A percentile compares a stretch with the other conserved stretches of the same genome.
phyloP scores from a whole-genome alignment of 2,797 vertebrate species.

The Myotis pilosus region DNA sequence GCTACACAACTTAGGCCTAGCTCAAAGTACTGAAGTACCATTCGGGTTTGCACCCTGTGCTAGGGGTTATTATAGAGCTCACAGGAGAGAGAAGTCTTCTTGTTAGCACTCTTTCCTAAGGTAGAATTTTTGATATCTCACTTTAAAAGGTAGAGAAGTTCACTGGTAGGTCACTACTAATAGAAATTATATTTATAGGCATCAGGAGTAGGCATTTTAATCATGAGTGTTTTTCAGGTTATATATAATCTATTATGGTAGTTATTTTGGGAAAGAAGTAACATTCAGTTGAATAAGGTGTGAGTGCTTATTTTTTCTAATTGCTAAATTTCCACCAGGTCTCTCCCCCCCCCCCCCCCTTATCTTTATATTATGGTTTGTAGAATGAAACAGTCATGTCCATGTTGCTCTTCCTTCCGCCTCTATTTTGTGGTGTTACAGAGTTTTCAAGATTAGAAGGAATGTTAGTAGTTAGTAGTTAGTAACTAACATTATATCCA shows the following conservation, averaged over 20 bases:
- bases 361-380: constrained; percentile 15
- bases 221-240: constrained; percentile 27
- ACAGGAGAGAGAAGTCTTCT: not conserved
- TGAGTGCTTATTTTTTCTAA: not conserved
- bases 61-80: not conserved
- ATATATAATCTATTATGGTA: not conserved
- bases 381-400: not conserved
- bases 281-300: not conserved
- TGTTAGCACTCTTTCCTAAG: not conserved
- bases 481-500: no score
- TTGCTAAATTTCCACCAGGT: not conserved
- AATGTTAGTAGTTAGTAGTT: no score
- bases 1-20: not conserved
- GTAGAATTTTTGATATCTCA: not conserved
- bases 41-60: not conserved
- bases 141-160: constrained; percentile 41
- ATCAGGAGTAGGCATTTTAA: constrained; percentile 15
- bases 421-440: not conserved
- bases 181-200: constrained; percentile 18
- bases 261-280: not conserved
- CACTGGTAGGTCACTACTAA: not conserved
- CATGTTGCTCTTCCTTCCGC: constrained; percentile 2
- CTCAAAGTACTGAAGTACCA: not conserved
- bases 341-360: not conserved
- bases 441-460: constrained; percentile 24